These are phyloP conservation scores for Sinopyrophorus schimmeli DNA, from an alignment of 2,888 invertebrate species.

Conservation along the genomic window DNA sequence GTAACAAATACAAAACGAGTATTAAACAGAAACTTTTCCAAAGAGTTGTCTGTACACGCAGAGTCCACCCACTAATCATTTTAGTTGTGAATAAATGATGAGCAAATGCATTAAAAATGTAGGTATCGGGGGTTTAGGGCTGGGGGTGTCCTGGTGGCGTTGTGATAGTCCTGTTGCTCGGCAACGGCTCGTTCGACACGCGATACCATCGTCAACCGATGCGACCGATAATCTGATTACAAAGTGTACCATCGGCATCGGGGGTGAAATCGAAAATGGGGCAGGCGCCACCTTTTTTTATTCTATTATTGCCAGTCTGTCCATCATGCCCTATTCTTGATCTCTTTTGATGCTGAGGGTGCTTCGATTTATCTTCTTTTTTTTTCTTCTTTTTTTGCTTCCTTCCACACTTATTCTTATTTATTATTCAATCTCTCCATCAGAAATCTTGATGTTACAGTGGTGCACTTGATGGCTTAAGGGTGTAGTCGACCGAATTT, in stretches of 20 bases:
- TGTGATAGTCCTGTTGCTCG: conserved; percentile 51
- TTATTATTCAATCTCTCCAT: too few relatives aligned
- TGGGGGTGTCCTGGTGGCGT: conserved; percentile 41
- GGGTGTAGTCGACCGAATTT: too few relatives aligned
- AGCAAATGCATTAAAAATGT: conserved; percentile 52
- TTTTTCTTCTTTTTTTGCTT: too few relatives aligned
- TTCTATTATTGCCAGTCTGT: conserved; percentile 30
- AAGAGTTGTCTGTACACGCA: conserved; percentile 45
- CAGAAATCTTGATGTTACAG: too few relatives aligned
- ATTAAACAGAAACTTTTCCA: conserved; percentile 40
- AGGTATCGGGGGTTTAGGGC: conserved; percentile 43
- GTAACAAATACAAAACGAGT: conserved; percentile 35
- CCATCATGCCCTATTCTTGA: conserved; percentile 23
- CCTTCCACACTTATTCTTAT: too few relatives aligned
- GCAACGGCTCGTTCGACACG: conserved; percentile 50
- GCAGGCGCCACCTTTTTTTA: conserved; percentile 28
- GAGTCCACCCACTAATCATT: conserved; percentile 52
- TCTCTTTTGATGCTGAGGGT: conserved; percentile 14
- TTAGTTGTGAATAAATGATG: conserved; percentile 53
- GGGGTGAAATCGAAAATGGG: conserved; percentile 22
- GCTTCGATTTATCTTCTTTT: conserved; percentile 17
- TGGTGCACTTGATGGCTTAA: too few relatives aligned
- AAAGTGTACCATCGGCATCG: conserved; percentile 32
- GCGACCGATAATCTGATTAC: conserved; percentile 40
- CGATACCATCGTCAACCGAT: conserved; percentile 53